Evolutionary conservation across 2,888 invertebrate species (phyloP).

Genomic region (Leucophenga montana): DNA sequence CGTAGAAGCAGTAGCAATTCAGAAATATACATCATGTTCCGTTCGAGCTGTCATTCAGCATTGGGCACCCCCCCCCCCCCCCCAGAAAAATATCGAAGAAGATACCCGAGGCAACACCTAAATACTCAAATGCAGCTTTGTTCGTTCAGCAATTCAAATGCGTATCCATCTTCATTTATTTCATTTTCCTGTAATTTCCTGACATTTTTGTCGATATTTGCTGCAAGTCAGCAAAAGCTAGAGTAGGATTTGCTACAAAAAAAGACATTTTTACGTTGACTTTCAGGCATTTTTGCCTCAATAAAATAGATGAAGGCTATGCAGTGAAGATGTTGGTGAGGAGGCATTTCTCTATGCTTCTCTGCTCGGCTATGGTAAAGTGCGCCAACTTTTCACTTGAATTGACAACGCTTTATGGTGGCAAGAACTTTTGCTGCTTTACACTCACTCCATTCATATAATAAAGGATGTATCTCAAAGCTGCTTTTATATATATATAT

Average conservation of each 20-base stretch:
- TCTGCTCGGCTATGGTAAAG: slow-evolving; percentile 60
- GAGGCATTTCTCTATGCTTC: slow-evolving; percentile 20
- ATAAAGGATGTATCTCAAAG: slow-evolving; percentile 15
- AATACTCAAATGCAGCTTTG: not conserved
- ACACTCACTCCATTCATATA: slow-evolving; percentile 22
- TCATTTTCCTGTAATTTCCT: slow-evolving; percentile 66
- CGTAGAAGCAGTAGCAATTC: too few species aligned
- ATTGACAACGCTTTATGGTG: slow-evolving; percentile 51
- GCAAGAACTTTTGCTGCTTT: slow-evolving; percentile 35
- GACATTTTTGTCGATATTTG: slow-evolving; percentile 58
- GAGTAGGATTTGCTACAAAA: too few species aligned
- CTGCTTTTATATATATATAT: too few species aligned
- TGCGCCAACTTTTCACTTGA: slow-evolving; percentile 64
- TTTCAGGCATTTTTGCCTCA: too few species aligned
- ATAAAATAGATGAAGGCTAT: too few species aligned
- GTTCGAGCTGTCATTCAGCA: too few species aligned
- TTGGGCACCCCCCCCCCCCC: too few species aligned
- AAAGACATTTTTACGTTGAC: too few species aligned
- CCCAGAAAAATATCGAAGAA: too few species aligned
- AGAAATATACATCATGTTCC: too few species aligned
- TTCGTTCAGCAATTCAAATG: slow-evolving; percentile 55
- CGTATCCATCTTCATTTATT: slow-evolving; percentile 66
- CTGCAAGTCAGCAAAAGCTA: not conserved
- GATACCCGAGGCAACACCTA: too few species aligned
- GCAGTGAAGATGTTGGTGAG: too few species aligned